Conservation (phyloP, 1,140 invertebrate species). For the Drosophila lini region DNA sequence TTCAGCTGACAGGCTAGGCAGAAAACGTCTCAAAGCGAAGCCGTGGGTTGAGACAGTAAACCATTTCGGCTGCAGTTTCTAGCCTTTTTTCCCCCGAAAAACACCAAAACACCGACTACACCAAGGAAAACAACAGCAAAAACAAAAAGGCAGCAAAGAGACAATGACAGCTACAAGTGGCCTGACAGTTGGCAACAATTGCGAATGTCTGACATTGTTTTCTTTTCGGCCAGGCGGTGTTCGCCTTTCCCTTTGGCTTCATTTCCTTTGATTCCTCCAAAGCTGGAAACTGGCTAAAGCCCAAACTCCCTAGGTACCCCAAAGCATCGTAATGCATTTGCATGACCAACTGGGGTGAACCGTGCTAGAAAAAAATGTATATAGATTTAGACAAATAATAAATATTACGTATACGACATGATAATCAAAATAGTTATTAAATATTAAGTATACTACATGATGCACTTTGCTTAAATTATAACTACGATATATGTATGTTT, state of each 20-base stretch:
- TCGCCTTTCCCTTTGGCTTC: conserved; percentile 19
- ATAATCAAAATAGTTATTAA: too few relatives aligned
- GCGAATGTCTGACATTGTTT: conserved; percentile 58
- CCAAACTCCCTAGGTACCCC: background rate
- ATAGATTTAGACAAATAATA: background rate
- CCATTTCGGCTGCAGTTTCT: conserved; percentile 45
- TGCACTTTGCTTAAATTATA: too few relatives aligned
- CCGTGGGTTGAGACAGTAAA: conserved; percentile 49
- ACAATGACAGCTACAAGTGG: conserved; percentile 57
- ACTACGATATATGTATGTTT: too few relatives aligned
- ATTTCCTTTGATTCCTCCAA: conserved; percentile 34
- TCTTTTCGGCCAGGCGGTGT: conserved; percentile 28
- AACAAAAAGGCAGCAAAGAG: conserved; percentile 15
- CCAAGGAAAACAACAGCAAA: conserved; percentile 16
- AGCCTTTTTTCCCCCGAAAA: conserved; percentile 10
- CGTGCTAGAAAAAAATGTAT: background rate
- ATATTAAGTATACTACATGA: too few relatives aligned
- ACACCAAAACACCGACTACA: conserved; percentile 30
- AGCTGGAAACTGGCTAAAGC: background rate
- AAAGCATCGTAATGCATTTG: conserved; percentile 39
- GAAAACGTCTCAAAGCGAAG: conserved; percentile 18
- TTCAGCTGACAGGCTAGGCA: conserved; percentile 53
- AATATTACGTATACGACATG: background rate
- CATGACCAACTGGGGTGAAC: conserved; percentile 19
- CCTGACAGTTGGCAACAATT: conserved; percentile 65